phyloP scores from a whole-genome alignment of 2,888 invertebrate genomes.

The Megaustenia siamemsis region DNA sequence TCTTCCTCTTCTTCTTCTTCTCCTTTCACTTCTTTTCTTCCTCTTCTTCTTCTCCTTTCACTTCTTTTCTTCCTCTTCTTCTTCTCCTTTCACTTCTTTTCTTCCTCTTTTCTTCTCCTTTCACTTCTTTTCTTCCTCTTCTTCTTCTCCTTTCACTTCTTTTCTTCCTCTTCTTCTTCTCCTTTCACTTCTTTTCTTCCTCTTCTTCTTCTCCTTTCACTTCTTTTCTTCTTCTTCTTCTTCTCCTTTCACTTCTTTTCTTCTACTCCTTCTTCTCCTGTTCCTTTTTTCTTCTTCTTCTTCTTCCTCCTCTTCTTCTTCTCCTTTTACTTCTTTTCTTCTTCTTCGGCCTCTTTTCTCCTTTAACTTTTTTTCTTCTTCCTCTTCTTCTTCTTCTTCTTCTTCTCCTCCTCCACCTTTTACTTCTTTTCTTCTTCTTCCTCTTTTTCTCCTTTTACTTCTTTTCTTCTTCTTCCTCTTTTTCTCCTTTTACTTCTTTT shows the following conservation, averaged over 20 bases:
- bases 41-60: not conserved
- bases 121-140: not conserved
- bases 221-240: not conserved
- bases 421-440: not conserved
- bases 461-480: not conserved
- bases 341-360: too few relatives aligned
- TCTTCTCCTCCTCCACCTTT: too few relatives aligned
- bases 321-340: not conserved
- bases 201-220: not conserved
- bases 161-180: not conserved
- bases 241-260: not conserved
- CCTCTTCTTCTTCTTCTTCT: too few relatives aligned
- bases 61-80: not conserved
- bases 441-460: not conserved
- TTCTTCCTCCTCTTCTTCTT: not conserved
- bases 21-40: not conserved
- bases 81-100: not conserved
- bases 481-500: not conserved
- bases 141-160: not conserved
- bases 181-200: not conserved
- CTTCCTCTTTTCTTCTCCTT: not conserved
- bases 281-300: not conserved
- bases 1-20: not conserved
- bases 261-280: too few relatives aligned
- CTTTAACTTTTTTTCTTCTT: too few relatives aligned